Evolutionary conservation across 2,113 vertebrate genomes (phyloP), one percentile per base, ranked within the genome.

Genomic region (Chamaetylas fuelleborni): DNA sequence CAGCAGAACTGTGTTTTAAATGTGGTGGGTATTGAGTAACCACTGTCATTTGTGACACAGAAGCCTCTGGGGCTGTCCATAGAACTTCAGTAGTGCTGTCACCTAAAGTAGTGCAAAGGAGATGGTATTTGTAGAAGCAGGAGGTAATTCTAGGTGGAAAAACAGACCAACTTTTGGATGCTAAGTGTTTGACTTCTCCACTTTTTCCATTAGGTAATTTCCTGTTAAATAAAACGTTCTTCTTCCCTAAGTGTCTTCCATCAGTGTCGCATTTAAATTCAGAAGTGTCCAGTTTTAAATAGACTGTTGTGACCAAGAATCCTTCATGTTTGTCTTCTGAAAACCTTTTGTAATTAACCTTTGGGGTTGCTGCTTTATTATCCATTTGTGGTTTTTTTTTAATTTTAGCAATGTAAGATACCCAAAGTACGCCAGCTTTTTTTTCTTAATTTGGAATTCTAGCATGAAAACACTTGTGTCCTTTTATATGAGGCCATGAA

Each of bases 141-240:
- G 31, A 92, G 23, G n/a, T 92, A 47, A 53, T 88, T 85, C 17
- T 48, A 57, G 45, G 31, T 95, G 66, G 71, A 81, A 92, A 79
- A 91, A 76, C 31, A 74, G 56, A 20, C 42, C 48, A 8, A 19
- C 12, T 76, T 80, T 80, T 88, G 40, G 25, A 33, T 12, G 1
- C 15, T 69, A 40, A 1, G 14, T 80, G 48, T 94, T 93, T 72
- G 31, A 33, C 28, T 82, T 91, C 15, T 76, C 43, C 53, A 13
- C 53, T 80, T 88, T 56, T 86, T 85, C 88, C 54, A 50, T 80
- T 88, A 69, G n/a, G 19, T 77, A 51, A 66, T 77, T 88, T 92
- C 28, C 42, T 73, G 8, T 69, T 65, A 58, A 80, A 79, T 34
- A 69, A 65, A 62, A 42, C 48, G 6, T 8, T 86, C 23, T 43